Evolutionary conservation across 2,888 invertebrate genomes (phyloP), one percentile per base, ranked within the genome.

Genomic region (Eurytoma californica): DNA sequence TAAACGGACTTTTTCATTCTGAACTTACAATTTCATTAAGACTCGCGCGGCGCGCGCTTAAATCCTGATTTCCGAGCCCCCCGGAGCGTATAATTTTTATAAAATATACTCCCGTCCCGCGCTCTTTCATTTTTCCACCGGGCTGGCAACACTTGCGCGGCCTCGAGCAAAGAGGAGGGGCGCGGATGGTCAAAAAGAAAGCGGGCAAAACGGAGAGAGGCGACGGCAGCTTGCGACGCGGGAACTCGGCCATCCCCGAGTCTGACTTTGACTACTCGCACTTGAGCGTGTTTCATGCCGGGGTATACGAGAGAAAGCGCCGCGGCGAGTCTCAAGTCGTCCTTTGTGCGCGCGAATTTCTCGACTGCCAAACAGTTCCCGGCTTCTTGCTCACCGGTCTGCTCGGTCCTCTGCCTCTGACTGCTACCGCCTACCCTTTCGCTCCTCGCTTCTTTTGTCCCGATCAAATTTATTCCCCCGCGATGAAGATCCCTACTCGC

Each of bases 241-340:
- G 49, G 58, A 20, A 57, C 39, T 39, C 39, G 39, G 39, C 39
- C 39, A 18, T 18, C 13, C 61, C 61, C 51, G 63, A 66, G 60
- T 72, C 76, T 80, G 80, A 72, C 80, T 80, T 80, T 80, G 80
- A 80, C 80, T 79, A 79, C 70, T 75, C 67, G 72, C 75, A 57
- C 66, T 63, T 70, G 60, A 72, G 58, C 72, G 72, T 80, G 72
- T 72, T 72, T 77, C 67, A 70, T 47, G 57, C 12, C 30, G 72
- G 47, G 14, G 30, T 67, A 24, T 24, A 30, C 13, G 72, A 47
- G 30, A 24, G 70, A 16, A 58, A 14, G 73, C 72, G 39, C 20
- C 30, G 28, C 20, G 57, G 80, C 80, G 68, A 80, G 77, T 72
- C 72, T 80, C 79, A 70, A 79, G 75, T 72, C 76, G 49, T 53